These are phyloP conservation scores for Camelus bactrianus DNA, from an alignment of 2,113 vertebrate species.

Conservation along the genomic window DNA sequence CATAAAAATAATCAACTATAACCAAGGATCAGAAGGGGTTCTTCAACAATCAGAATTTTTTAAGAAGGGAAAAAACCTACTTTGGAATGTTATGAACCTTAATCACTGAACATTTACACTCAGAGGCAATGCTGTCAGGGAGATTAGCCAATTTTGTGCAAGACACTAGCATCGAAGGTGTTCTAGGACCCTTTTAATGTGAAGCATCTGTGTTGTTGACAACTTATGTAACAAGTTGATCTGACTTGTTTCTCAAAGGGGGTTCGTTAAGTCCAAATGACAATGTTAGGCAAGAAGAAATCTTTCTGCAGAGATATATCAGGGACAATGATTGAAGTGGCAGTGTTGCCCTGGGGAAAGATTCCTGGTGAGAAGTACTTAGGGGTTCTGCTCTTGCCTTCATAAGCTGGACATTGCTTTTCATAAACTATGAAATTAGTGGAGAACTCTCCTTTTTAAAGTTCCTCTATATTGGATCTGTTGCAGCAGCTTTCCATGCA, in stretches of 20 bases:
- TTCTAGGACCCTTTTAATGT: not conserved
- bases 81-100: not conserved
- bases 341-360: not conserved
- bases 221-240: not conserved
- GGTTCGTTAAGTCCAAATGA: not conserved
- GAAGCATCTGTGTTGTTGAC: not conserved
- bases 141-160: not conserved
- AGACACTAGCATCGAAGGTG: not conserved
- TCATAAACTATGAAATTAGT: not conserved
- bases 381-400: not conserved
- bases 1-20: not conserved
- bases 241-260: not conserved
- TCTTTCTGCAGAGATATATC: not conserved
- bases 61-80: not conserved
- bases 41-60: not conserved
- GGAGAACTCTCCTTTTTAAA: not conserved
- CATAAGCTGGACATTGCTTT: not conserved
- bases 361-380: not conserved
- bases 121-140: too few species aligned
- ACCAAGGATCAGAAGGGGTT: not conserved
- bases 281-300: not conserved
- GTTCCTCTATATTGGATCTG: not conserved
- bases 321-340: not conserved
- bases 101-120: not conserved
- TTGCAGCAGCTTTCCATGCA: not conserved